Percentiles rank a stretch among this genome's conserved stretches.
These are phyloP conservation scores for Marcusenius ussheri DNA, from an alignment of 2,113 vertebrate species.

Conservation along the genomic window DNA sequence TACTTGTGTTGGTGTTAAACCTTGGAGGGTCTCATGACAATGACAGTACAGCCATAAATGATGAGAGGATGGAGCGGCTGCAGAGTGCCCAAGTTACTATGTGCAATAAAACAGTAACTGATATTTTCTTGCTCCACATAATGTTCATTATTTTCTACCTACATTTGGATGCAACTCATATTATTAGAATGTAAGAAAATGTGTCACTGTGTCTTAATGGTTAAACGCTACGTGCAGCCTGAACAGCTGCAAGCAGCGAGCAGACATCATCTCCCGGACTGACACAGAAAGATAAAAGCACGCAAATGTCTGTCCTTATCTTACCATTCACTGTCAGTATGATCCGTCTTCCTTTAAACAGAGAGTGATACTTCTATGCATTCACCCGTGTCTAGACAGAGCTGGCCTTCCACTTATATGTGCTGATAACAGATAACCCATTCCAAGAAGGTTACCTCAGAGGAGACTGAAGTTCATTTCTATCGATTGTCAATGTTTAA, in stretches of 20 bases:
- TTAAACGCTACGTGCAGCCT: neutral
- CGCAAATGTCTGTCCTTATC: neutral
- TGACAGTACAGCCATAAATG: neutral
- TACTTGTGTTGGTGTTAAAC: neutral
- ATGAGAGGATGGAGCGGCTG: neutral
- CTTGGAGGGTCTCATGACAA: neutral
- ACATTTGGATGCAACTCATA: neutral
- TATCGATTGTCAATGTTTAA: neutral
- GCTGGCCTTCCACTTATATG: neutral
- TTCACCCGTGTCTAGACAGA: neutral
- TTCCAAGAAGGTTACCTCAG: neutral
- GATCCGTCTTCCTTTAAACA: neutral
- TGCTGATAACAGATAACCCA: neutral
- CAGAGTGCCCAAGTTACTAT: neutral
- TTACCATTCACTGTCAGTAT: neutral
- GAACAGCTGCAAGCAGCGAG: neutral
- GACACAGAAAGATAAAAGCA: neutral
- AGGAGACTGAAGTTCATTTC: neutral
- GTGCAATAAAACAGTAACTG: neutral
- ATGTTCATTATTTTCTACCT: neutral
- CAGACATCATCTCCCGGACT: neutral
- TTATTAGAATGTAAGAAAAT: conserved; percentile 2
- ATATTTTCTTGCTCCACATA: neutral
- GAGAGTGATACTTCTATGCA: neutral
- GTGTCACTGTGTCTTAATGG: neutral